Base-by-base conservation (phyloP, 1,140 invertebrate genomes). In the Calliphora vicina region DNA sequence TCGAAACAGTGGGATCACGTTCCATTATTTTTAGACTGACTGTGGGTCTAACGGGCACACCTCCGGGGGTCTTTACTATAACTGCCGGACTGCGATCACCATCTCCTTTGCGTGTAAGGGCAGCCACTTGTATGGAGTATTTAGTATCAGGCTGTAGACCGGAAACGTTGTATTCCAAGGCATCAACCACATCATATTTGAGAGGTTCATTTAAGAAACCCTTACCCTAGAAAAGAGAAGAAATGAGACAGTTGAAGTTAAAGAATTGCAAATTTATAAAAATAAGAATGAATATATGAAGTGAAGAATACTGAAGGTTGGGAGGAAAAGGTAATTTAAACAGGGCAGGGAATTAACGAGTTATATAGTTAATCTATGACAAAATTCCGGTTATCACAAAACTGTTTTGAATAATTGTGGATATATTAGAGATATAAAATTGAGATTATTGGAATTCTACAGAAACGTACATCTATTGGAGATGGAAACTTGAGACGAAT, bases 71-170 rank as follows among this genome's bases (percentile, higher is more conserved):
- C 90, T 94, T 95, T 0, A 98, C 94, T 67, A 94, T 94, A 73
- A 95, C 94, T 3, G 96, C 95, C 82, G 93, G 90, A 87, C 97
- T 98, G 80, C 97, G 92, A 87, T 96, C 94, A 3, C 98, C 98
- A 91, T 99, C 98, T 5, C 98, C 98, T 91, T 98, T 99, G 73
- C 98, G 93, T 0, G 97, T 99, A 29, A 98, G 91, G 0, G 97
- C 98, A 0, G 97, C 97, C 27, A 99, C 97, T 92, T 97, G 96
- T 17, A 97, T 94, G n/a, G 94, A 94, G 90, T 99, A 99, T 67
- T 94, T 93, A 0, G 98, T 99, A 86, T 99, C 97, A 0, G 98
- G 97, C 90, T 98, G 96, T 13, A 99, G 92, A 5, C 95, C 96
- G 6, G 94, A 95, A 6, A 99, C 94, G 87, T 98, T 97, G 84